These are phyloP conservation scores for Climacteris rufus DNA, from an alignment of 2,113 vertebrate genomes.

Conservation along the genomic window DNA sequence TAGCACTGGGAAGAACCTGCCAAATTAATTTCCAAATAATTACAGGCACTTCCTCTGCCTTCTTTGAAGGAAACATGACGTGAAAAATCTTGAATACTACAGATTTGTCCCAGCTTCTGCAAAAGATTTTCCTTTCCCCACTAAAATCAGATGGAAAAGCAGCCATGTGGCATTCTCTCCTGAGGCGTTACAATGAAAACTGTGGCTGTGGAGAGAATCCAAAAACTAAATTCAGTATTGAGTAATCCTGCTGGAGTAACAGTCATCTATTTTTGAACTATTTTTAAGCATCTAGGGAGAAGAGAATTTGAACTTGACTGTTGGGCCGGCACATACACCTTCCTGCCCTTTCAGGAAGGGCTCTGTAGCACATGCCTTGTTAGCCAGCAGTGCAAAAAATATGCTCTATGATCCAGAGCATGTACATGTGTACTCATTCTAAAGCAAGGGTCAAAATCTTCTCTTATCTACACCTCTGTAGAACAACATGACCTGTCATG, in stretches of 20 bases:
- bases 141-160: neutral
- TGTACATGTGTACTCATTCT: neutral
- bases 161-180: neutral
- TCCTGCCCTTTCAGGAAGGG: neutral
- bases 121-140: neutral
- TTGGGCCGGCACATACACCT: neutral
- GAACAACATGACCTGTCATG: neutral
- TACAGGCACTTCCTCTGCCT: neutral
- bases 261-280: neutral
- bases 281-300: neutral
- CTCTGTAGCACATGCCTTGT: neutral
- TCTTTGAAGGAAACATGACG: neutral
- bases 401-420: neutral
- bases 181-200: neutral
- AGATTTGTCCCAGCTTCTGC: neutral
- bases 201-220: neutral
- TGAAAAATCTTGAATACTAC: neutral
- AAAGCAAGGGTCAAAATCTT: neutral
- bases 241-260: neutral
- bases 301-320: neutral
- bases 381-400: neutral
- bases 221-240: neutral
- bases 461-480: neutral
- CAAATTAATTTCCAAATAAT: slow-evolving; percentile 31
- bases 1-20: neutral